phyloP scores from a whole-genome alignment of 1,140 invertebrate genomes.

The Zaprionus taronus region DNA sequence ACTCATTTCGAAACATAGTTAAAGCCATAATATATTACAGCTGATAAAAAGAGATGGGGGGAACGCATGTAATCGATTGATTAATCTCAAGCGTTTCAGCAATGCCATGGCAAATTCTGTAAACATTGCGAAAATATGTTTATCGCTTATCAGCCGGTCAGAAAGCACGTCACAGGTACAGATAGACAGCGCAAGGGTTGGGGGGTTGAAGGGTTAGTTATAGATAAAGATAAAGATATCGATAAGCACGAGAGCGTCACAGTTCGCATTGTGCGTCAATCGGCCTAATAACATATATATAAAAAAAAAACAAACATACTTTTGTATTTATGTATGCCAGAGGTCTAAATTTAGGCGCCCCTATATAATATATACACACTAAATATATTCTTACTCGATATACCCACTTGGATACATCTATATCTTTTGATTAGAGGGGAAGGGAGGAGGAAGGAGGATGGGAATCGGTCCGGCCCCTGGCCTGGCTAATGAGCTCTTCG shows the following conservation, averaged over 20 bases:
- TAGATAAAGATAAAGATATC: slow-evolving; percentile 24
- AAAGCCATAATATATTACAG: not conserved
- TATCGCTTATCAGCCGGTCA: slow-evolving; percentile 37
- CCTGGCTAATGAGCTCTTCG: slow-evolving; percentile 59
- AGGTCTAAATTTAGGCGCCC: slow-evolving; percentile 43
- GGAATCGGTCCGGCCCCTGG: slow-evolving; percentile 29
- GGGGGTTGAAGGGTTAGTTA: not conserved
- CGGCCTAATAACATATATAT: slow-evolving; percentile 55
- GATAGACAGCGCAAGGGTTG: not conserved
- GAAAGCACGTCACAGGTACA: slow-evolving; percentile 30
- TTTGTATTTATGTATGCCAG: slow-evolving; percentile 35
- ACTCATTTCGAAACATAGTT: not conserved
- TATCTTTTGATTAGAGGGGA: slow-evolving; percentile 58
- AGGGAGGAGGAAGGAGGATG: slow-evolving; percentile 1
- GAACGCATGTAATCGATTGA: slow-evolving; percentile 9
- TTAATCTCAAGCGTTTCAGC: not conserved
- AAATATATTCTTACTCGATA: slow-evolving; percentile 43
- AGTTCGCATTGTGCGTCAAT: slow-evolving; percentile 62
- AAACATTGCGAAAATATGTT: slow-evolving; percentile 31
- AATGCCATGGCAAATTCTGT: slow-evolving; percentile 7
- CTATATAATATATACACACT: slow-evolving; percentile 56
- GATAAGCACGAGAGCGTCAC: slow-evolving; percentile 52
- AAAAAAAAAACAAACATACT: slow-evolving; percentile 16
- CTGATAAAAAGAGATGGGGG: not conserved
- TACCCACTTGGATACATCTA: slow-evolving; percentile 26